Evolutionary conservation across 2,797 vertebrate species (phyloP), one percentile per base, ranked within the genome.

Genomic region (Cirrhinus molitorella): DNA sequence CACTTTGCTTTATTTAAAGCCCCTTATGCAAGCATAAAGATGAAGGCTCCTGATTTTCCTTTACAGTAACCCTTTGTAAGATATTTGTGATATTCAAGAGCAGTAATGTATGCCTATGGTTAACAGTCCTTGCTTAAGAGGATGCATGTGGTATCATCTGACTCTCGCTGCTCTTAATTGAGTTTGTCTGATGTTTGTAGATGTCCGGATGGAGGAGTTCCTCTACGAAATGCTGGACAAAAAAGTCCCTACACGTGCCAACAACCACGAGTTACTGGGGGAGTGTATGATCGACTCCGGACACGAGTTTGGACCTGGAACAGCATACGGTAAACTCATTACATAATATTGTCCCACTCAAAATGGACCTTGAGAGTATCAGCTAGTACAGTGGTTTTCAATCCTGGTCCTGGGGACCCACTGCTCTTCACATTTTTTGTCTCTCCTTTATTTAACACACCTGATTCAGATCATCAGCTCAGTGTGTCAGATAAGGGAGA

Each of bases 151-250:
- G 68, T 76, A 47, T 78, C 87, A 83, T 88, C 76, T 87, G 86
- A 87, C 86, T 85, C 77, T 25, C 79, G 65, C 45, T 85, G 47
- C 79, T 59, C 81, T 72, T 87, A 59, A 86, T 81, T 72, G 31
- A 63, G 45, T 80, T 88, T 84, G 84, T 87, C 74, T 74, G 74
- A 85, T 66, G 68, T 81, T 88, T 59, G 63, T 91, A 99, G 98
- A 97, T 93, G 95, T 96, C 43, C 96, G 98, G 84, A 94, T 99
- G 90, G 98, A 99, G 94, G 98, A 98, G 87, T 96, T 96, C 89
- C 96, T 99, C 57, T 99, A 99, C 83, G 97, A 96, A 87, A 98
- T 96, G 83, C 93, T 99, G 89, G 98, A 99, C 25, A 97, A 97
- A 93, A 97, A 95, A 89, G 92, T 92, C 76, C 97, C 97, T 6